Evolutionary conservation across 2,797 vertebrate species (phyloP).

Genomic region (Peromyscus melanophrys): DNA sequence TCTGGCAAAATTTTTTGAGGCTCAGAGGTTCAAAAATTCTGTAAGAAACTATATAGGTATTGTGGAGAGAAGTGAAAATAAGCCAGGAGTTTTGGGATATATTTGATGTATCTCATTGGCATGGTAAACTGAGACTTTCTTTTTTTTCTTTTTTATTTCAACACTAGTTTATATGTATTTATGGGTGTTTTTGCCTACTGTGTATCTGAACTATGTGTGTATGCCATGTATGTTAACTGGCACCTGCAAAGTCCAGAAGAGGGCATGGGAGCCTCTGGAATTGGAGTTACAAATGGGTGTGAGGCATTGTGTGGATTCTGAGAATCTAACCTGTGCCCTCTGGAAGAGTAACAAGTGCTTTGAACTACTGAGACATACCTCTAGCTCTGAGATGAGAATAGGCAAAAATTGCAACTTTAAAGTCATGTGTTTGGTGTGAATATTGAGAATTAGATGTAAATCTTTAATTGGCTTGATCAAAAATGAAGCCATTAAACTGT

Average conservation of each 20-base stretch:
- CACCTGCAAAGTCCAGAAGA: not conserved
- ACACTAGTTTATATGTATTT: not conserved
- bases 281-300: not conserved
- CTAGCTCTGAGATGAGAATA: not conserved
- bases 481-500: not conserved
- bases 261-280: not conserved
- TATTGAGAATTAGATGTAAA: not conserved
- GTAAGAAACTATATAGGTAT: not conserved
- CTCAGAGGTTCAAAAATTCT: not conserved
- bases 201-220: not conserved
- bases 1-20: not conserved
- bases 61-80: not conserved
- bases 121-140: not conserved
- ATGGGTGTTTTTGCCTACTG: not conserved
- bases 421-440: not conserved
- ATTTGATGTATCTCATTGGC: constrained; percentile 29
- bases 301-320: not conserved
- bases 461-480: not conserved
- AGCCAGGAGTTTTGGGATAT: constrained; percentile 32
- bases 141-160: not conserved
- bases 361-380: not conserved
- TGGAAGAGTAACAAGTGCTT: not conserved
- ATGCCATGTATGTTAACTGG: not conserved
- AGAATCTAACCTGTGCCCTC: not conserved
- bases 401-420: not conserved